These are phyloP conservation scores for Barbus barbus DNA, from an alignment of 2,113 vertebrate species.

Conservation along the genomic window DNA sequence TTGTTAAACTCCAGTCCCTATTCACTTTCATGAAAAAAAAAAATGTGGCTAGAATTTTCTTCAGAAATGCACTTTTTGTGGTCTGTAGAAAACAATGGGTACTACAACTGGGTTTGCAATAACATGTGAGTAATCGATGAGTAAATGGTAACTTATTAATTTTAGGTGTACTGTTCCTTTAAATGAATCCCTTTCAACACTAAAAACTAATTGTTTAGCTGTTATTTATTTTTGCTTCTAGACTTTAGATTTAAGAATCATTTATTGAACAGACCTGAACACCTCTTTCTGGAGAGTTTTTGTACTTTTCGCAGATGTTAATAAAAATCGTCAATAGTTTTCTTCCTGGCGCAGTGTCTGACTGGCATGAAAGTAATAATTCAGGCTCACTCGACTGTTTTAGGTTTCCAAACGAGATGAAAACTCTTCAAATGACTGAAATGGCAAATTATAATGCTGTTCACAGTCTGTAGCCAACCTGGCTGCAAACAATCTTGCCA, in stretches of 20 bases:
- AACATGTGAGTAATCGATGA: no score
- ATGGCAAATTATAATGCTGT: conserved; percentile 36
- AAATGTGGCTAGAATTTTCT: no score
- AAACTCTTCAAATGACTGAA: conserved; percentile 31
- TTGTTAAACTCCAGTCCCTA: not conserved
- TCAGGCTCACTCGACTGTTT: not conserved
- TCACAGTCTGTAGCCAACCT: conserved; percentile 27
- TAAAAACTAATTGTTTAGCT: not conserved
- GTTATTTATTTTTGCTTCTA: no score
- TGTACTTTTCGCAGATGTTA: not conserved
- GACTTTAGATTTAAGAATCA: not conserved
- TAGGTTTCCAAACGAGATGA: conserved; percentile 15
- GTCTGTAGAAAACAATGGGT: not conserved
- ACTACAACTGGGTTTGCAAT: no score
- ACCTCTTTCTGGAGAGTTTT: not conserved
- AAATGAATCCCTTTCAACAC: no score
- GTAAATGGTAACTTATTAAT: no score
- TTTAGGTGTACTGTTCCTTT: no score
- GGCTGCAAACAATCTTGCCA: conserved; percentile 14
- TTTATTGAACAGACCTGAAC: not conserved
- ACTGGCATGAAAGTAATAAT: not conserved
- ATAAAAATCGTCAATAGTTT: not conserved
- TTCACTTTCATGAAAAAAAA: not conserved
- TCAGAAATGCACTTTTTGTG: not conserved
- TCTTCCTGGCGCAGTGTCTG: not conserved